Evolutionary conservation across 2,113 vertebrate genomes (phyloP).

Genomic region (Rhipidura dahli): DNA sequence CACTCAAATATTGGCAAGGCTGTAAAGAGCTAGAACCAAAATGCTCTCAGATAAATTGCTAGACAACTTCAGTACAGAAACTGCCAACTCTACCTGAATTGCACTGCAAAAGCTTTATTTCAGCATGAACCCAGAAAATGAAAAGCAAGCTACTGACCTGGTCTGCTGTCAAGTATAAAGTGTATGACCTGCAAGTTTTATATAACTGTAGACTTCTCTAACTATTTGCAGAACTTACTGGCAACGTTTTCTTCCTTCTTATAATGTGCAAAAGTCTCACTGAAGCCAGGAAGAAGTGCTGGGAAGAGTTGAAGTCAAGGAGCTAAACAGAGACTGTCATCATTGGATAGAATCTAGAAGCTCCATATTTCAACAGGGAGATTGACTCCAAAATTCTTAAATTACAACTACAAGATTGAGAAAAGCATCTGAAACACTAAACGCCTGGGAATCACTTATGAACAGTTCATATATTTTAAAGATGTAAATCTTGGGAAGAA

Average conservation of each 20-base stretch:
- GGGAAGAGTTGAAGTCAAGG: background rate
- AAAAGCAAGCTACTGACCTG: background rate
- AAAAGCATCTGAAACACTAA: slow-evolving; percentile 61
- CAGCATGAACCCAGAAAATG: background rate
- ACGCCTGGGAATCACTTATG: slow-evolving; percentile 67
- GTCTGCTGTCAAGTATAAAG: background rate
- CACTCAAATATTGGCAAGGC: background rate
- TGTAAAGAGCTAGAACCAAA: background rate
- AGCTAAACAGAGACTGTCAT: slow-evolving; percentile 11
- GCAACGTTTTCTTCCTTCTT: background rate
- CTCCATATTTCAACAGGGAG: slow-evolving; percentile 12
- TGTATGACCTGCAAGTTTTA: background rate
- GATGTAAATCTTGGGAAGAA: slow-evolving; percentile 76
- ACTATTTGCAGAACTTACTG: background rate
- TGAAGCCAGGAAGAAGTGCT: background rate
- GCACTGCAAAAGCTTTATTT: background rate
- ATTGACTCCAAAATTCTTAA: slow-evolving; percentile 39
- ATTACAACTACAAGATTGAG: slow-evolving; percentile 48
- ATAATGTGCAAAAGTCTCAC: background rate
- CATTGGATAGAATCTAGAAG: background rate
- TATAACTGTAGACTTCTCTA: background rate
- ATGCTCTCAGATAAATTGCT: background rate
- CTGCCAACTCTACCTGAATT: background rate
- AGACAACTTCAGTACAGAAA: background rate
- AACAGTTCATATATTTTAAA: slow-evolving; percentile 76